Percentiles rank a stretch among this genome's conserved stretches.
Evolutionary conservation across 2,888 invertebrate genomes (phyloP).

Genomic region (Dromius quadrimaculatus): DNA sequence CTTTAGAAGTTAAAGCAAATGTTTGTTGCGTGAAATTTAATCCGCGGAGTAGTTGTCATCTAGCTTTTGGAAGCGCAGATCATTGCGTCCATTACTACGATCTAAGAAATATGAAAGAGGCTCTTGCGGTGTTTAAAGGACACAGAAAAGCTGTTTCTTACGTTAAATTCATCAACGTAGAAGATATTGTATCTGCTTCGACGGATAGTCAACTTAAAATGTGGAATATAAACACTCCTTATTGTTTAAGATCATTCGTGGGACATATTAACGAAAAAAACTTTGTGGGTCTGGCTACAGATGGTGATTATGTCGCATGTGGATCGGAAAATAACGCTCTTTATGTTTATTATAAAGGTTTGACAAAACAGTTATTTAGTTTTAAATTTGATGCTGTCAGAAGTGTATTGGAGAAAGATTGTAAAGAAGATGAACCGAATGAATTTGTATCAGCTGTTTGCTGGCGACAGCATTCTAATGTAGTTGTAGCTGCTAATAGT

Average conservation of each 20-base stretch:
- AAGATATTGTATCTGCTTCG: conserved; percentile 91
- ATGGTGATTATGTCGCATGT: conserved; percentile 92
- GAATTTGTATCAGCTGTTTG: conserved; percentile 97
- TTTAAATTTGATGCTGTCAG: conserved; percentile 88
- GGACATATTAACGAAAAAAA: conserved; percentile 97
- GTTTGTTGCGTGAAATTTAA: conserved; percentile 96
- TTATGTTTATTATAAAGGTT: conserved; percentile 91
- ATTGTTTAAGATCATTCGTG: conserved; percentile 86
- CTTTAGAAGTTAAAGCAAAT: conserved; percentile 92
- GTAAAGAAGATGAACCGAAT: conserved; percentile 86
- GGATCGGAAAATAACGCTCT: conserved; percentile 95
- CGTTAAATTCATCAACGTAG: conserved; percentile 88
- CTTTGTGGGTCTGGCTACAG: conserved; percentile 93
- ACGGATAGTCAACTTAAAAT: conserved; percentile 92
- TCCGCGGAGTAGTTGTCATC: conserved; percentile 85
- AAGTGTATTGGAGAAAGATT: conserved; percentile 80
- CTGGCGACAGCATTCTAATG: conserved; percentile 88
- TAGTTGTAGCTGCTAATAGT: conserved; percentile 92
- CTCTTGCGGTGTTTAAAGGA: conserved; percentile 86
- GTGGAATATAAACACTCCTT: conserved; percentile 85
- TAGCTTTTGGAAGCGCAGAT: conserved; percentile 97
- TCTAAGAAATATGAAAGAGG: conserved; percentile 83
- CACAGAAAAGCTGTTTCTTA: conserved; percentile 96
- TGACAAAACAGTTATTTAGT: conserved; percentile 87
- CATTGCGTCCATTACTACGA: conserved; percentile 98